Evolutionary conservation across 2,888 invertebrate species (phyloP).

Genomic region (Acanthosoma haemorrhoidale): DNA sequence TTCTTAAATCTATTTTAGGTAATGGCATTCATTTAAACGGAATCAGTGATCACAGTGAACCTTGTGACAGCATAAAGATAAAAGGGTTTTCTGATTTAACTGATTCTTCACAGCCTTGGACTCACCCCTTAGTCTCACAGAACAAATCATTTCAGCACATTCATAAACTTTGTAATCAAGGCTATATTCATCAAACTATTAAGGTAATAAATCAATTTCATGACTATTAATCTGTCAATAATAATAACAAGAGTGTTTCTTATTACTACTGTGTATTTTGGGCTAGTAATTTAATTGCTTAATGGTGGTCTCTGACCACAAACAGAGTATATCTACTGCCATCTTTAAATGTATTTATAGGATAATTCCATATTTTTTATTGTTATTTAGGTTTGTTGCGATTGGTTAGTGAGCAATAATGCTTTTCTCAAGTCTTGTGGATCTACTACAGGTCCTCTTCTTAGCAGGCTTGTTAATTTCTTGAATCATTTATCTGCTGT

Average conservation of each 20-base stretch:
- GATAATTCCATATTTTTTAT: no score
- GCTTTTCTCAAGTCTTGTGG: slow-evolving; percentile 62
- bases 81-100: slow-evolving; percentile 3
- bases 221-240: not conserved
- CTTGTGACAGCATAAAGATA: slow-evolving; percentile 42
- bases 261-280: no score
- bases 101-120: slow-evolving; percentile 34
- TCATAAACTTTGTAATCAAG: slow-evolving; percentile 36
- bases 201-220: slow-evolving; percentile 33
- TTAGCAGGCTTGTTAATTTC: slow-evolving; percentile 72
- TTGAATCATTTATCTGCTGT: slow-evolving; percentile 71
- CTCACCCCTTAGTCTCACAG: slow-evolving; percentile 30
- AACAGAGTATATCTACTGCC: no score
- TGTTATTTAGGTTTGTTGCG: slow-evolving; percentile 37
- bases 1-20: slow-evolving; percentile 10
- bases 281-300: no score
- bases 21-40: slow-evolving; percentile 36
- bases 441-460: slow-evolving; percentile 69
- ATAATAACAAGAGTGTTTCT: not conserved
- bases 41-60: slow-evolving; percentile 45
- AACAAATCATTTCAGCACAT: slow-evolving; percentile 36
- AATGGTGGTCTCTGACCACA: no score
- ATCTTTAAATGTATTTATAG: no score
- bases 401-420: slow-evolving; percentile 39
- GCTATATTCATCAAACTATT: slow-evolving; percentile 38